These are phyloP conservation scores for Vimba vimba DNA, from an alignment of 2,113 vertebrate species.

Conservation along the genomic window DNA sequence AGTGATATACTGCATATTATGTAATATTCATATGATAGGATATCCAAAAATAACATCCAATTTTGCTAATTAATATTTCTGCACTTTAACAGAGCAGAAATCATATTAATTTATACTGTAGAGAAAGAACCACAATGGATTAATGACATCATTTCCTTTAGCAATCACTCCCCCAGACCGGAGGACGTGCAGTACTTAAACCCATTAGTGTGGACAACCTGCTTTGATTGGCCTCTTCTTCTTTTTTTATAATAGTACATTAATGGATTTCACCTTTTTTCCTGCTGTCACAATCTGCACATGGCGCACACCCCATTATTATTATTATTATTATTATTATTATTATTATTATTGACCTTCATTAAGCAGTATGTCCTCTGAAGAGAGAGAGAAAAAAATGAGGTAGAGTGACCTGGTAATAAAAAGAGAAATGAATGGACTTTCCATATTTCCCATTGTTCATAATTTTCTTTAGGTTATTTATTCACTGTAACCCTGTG, in stretches of 20 bases:
- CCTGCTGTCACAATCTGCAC: background rate
- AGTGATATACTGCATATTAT: background rate
- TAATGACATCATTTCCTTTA: conserved; percentile 3
- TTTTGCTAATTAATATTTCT: background rate
- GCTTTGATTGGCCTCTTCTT: background rate
- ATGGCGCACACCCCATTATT: background rate
- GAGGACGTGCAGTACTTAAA: conserved; percentile 18
- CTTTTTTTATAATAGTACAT: conserved; percentile 5
- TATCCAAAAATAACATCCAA: background rate
- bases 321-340: background rate
- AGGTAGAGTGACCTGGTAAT: background rate
- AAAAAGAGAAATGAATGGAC: background rate
- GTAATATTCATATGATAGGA: background rate
- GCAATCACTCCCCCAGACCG: background rate
- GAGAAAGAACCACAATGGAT: background rate
- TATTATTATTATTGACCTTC: background rate
- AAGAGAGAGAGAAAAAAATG: background rate
- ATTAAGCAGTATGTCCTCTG: background rate
- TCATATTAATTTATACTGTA: background rate
- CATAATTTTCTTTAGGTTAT: background rate
- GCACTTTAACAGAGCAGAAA: background rate
- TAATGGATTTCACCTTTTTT: conserved; percentile 22
- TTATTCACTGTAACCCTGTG: background rate
- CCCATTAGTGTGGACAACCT: background rate
- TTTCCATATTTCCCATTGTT: background rate